Conservation (phyloP, 2,888 invertebrate species). For the Mongoloraphidia duomilia region DNA sequence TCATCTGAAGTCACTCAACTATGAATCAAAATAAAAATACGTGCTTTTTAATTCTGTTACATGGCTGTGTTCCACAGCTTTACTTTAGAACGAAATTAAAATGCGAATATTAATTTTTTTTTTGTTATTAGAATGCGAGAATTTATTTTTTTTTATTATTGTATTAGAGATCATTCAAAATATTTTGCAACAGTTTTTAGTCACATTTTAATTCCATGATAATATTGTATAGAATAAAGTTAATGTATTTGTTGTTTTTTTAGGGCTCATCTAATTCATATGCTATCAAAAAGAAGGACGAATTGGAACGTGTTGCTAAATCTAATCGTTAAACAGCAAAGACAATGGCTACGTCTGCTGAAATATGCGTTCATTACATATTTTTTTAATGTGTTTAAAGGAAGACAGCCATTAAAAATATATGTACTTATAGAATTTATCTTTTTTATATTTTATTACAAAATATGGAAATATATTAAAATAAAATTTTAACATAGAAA, state of each 20-base stretch:
- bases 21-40: neutral
- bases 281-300: constrained; percentile 99
- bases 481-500: too few relatives aligned
- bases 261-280: constrained; percentile 98
- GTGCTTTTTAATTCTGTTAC: constrained; percentile 25
- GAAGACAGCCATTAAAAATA: too few relatives aligned
- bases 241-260: constrained; percentile 12
- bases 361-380: too few relatives aligned
- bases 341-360: too few relatives aligned
- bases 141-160: constrained; percentile 11
- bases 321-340: constrained; percentile 85
- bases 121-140: too few relatives aligned
- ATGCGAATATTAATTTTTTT: too few relatives aligned
- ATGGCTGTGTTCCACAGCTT: constrained; percentile 16
- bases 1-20: too few relatives aligned
- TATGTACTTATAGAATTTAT: too few relatives aligned
- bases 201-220: constrained; percentile 1
- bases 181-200: constrained; percentile 5
- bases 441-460: too few relatives aligned
- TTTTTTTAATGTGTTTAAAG: too few relatives aligned
- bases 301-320: constrained; percentile 99
- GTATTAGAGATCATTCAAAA: constrained; percentile 6
- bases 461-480: too few relatives aligned
- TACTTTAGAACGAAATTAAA: constrained; percentile 25
- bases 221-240: neutral